phyloP scores from a whole-genome alignment of 2,797 vertebrate species.

The Prionace glauca region DNA sequence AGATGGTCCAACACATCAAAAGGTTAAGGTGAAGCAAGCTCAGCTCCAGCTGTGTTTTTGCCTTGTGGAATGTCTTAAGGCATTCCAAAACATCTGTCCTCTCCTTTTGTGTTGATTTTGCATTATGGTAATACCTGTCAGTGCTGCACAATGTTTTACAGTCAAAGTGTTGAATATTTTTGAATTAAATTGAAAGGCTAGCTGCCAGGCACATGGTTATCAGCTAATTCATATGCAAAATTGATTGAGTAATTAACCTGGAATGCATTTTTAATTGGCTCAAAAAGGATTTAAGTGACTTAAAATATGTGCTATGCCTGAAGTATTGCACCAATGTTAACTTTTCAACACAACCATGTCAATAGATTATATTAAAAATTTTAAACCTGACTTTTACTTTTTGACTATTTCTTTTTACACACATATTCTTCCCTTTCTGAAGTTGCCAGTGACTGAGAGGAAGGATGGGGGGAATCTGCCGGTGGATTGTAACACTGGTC shows the following conservation, averaged over 20 bases:
- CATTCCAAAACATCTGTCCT: constrained; percentile 14
- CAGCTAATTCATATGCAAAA: background rate
- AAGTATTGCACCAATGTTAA: background rate
- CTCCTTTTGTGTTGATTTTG: background rate
- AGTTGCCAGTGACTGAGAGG: background rate
- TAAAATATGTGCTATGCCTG: background rate
- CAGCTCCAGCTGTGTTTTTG: background rate
- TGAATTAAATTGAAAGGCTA: background rate
- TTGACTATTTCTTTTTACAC: background rate
- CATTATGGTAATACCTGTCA: background rate
- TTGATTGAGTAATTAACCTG: background rate
- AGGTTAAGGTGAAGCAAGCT: background rate
- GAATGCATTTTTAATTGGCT: background rate
- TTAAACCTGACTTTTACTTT: background rate
- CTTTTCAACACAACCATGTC: background rate
- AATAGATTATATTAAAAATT: background rate
- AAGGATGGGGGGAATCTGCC: background rate
- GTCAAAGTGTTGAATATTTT: background rate
- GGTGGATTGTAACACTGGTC: background rate
- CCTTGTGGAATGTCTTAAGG: background rate
- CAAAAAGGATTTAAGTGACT: background rate
- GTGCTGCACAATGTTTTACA: background rate
- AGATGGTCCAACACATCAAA: background rate
- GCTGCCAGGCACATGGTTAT: background rate
- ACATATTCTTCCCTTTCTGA: background rate